Evolutionary conservation across 2,113 vertebrate genomes (phyloP).

Genomic region (Cyprinodon tularosa): DNA sequence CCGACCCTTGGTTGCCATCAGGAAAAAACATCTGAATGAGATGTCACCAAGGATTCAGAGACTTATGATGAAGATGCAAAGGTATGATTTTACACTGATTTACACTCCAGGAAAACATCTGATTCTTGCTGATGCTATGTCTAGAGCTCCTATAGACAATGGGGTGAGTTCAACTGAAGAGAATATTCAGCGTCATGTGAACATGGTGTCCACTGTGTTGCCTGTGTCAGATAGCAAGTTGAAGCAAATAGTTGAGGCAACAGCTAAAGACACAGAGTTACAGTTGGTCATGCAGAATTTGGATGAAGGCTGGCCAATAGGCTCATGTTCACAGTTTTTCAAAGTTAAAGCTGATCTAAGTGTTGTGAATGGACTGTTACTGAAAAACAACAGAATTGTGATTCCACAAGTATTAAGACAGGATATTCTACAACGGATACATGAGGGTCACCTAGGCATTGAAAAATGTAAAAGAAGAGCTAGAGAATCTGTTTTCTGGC

Average conservation of each 20-base stretch:
- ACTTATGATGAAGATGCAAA: no score
- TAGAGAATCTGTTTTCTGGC: background rate
- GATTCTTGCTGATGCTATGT: no score
- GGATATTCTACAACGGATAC: background rate
- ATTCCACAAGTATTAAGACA: background rate
- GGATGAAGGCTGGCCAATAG: background rate
- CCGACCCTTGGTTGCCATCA: no score
- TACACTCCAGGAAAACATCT: no score
- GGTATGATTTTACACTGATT: no score
- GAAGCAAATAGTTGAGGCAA: no score
- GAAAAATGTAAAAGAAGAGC: background rate
- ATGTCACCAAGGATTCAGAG: no score
- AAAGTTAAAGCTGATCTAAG: no score
- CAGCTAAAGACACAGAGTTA: background rate
- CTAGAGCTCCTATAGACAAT: no score
- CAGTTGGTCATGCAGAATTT: background rate
- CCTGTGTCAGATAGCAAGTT: background rate
- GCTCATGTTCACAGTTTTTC: background rate
- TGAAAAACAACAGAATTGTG: background rate
- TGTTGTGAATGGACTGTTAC: no score
- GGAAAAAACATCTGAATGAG: no score
- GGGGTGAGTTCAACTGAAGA: background rate
- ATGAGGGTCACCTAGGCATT: background rate
- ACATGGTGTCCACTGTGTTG: background rate
- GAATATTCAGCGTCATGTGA: constrained; percentile 5